phyloP scores from a whole-genome alignment of 2,113 vertebrate genomes.

The Uropsilus gracilis region DNA sequence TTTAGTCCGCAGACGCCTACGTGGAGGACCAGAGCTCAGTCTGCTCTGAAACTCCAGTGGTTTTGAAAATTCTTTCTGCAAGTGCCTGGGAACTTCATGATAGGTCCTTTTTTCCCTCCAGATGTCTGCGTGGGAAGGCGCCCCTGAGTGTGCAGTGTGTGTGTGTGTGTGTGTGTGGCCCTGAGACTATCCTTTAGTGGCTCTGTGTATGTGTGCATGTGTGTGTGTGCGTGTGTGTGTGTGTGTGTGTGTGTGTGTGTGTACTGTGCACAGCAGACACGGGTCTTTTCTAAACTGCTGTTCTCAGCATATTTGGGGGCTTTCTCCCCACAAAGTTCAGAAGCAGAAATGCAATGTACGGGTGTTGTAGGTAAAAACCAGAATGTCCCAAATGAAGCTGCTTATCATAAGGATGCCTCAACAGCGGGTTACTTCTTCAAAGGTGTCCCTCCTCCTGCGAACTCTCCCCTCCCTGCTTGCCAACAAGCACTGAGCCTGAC shows the following conservation, averaged over 20 bases:
- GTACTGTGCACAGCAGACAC: no score
- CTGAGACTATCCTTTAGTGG: neutral
- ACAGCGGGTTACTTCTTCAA: neutral
- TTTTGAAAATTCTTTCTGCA: neutral
- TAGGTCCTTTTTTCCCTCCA: neutral
- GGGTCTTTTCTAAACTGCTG: neutral
- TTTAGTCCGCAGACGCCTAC: neutral
- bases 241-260: accelerated
- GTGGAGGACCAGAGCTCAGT: neutral
- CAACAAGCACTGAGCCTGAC: neutral
- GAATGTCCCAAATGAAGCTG: neutral
- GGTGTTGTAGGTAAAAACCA: accelerated
- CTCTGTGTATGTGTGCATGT: accelerated
- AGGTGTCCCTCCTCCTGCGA: neutral
- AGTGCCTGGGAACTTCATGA: neutral
- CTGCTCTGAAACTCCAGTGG: neutral
- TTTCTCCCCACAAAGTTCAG: neutral
- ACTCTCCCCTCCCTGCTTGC: neutral
- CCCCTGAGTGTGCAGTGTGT: neutral
- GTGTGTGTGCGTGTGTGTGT: no score
- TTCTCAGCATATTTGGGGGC: neutral
- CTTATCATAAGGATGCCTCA: neutral
- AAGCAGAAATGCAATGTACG: neutral
- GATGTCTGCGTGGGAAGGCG: accelerated
- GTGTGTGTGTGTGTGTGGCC: neutral